Conservation (phyloP, 2,113 vertebrate genomes). For the Gallinago undulata region DNA sequence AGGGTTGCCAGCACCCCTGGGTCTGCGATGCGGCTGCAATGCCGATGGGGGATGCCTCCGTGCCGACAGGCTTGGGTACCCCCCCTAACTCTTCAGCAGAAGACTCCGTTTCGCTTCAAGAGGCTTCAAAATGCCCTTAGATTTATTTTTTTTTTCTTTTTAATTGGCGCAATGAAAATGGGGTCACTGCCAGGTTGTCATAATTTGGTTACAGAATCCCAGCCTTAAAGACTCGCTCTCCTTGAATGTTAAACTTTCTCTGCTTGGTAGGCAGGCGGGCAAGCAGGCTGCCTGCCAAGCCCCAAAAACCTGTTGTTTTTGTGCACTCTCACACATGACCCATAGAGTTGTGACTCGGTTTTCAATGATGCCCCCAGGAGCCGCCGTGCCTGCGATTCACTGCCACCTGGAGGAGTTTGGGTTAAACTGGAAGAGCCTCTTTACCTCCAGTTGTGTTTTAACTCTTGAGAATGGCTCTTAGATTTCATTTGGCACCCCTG, state of each 20-base stretch:
- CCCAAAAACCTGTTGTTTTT: not conserved
- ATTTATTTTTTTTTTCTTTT: not conserved
- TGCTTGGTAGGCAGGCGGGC: not conserved
- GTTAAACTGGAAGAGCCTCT: not conserved
- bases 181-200: not conserved
- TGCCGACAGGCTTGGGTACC: accelerated
- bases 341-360: not conserved
- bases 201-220: not conserved
- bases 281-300: not conserved
- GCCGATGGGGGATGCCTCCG: accelerated
- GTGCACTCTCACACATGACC: not conserved
- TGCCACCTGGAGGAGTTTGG: constrained; percentile 7
- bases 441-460: not conserved
- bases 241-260: not conserved
- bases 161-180: not conserved
- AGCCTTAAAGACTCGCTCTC: not conserved
- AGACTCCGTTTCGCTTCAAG: not conserved
- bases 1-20: not conserved
- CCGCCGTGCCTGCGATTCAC: accelerated
- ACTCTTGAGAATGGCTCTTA: not conserved
- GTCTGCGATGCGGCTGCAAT: not conserved
- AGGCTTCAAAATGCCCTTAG: not conserved
- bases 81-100: not conserved
- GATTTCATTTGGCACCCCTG: not conserved
- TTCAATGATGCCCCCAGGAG: not conserved